A percentile compares a stretch with the other conserved stretches of the same genome.
These are phyloP conservation scores for Moxostoma hubbsi DNA, from an alignment of 2,797 vertebrate genomes.

Conservation along the genomic window DNA sequence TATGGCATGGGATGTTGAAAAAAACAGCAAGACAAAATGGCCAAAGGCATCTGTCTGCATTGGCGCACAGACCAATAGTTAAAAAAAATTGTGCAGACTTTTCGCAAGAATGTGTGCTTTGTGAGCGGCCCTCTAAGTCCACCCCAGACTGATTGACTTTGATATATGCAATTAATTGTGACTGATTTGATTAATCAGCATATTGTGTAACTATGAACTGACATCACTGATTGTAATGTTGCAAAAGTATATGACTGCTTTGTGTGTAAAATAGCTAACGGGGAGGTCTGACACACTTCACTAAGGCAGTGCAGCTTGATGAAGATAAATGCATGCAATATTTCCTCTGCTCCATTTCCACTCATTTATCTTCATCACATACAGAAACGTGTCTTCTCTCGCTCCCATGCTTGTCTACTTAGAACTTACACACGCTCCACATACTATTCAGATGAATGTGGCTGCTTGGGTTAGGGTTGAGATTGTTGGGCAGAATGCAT, in stretches of 20 bases:
- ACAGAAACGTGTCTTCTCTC: not conserved
- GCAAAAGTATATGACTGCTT: not conserved
- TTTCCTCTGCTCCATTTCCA: slow-evolving; percentile 23
- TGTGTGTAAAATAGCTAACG: slow-evolving; percentile 6
- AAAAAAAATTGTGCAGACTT: no score
- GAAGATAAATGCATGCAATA: slow-evolving; percentile 66
- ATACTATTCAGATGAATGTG: not conserved
- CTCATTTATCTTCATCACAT: slow-evolving; percentile 33
- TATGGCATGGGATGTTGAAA: no score
- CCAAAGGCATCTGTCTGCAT: no score
- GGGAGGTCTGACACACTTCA: slow-evolving; percentile 37
- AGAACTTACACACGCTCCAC: not conserved
- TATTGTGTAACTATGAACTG: no score
- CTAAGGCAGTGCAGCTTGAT: slow-evolving; percentile 66
- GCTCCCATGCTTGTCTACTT: slow-evolving; percentile 4
- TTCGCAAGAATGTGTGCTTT: no score
- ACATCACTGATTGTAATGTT: no score
- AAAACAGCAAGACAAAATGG: no score
- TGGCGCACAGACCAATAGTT: no score
- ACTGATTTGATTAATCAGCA: no score
- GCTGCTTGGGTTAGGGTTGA: not conserved
- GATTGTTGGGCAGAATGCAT: not conserved
- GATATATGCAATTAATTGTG: no score
- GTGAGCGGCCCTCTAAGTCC: no score
- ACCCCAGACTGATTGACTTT: no score